phyloP scores from a whole-genome alignment of 2,888 invertebrate species.

The Teinopalpus imperialis region DNA sequence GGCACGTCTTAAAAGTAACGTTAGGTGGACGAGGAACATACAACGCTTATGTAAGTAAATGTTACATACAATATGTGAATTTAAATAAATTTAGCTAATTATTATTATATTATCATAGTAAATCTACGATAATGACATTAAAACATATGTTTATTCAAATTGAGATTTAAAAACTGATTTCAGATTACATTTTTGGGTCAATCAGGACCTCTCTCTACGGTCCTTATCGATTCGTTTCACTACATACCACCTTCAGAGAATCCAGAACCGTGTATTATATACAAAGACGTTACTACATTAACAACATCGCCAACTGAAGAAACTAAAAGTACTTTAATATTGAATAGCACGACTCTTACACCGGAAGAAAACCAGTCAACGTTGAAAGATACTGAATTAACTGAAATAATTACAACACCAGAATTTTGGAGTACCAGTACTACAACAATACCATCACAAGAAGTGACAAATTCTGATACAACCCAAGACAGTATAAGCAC shows the following conservation, averaged over 20 bases:
- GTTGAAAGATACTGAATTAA: constrained; percentile 6
- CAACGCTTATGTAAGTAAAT: constrained; percentile 34
- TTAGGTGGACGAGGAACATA: constrained; percentile 30
- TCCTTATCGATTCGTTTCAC: constrained; percentile 34
- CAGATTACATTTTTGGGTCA: constrained; percentile 32
- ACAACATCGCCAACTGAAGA: background rate
- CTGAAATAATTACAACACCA: constrained; percentile 4
- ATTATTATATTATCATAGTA: too few relatives aligned
- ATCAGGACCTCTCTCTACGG: constrained; percentile 25
- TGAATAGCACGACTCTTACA: background rate
- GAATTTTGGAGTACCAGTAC: constrained; percentile 10
- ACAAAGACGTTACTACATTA: background rate
- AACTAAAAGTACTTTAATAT: constrained; percentile 5
- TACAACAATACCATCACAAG: background rate
- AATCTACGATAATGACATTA: too few relatives aligned
- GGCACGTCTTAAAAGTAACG: constrained; percentile 30
- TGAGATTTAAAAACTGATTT: too few relatives aligned
- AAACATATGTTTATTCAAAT: too few relatives aligned
- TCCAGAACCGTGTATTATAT: constrained; percentile 21
- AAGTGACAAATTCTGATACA: background rate
- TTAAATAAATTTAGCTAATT: too few relatives aligned
- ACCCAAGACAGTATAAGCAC: background rate
- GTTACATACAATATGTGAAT: too few relatives aligned
- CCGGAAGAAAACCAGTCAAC: constrained; percentile 2
- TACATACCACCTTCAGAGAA: constrained; percentile 30